phyloP scores from a whole-genome alignment of 2,797 vertebrate genomes.

The Hydrocynus forskahlii region DNA sequence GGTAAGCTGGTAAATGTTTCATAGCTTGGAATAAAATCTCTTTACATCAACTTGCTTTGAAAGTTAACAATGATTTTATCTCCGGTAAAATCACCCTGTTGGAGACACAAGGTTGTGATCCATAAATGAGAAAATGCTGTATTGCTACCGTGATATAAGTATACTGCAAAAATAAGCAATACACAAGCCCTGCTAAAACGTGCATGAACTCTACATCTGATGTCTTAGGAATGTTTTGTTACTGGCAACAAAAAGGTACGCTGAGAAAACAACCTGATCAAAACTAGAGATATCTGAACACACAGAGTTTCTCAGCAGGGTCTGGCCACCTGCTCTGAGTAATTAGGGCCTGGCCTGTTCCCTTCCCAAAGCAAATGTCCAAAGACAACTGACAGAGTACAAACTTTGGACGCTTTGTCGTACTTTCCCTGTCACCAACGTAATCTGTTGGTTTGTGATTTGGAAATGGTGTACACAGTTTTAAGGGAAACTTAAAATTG shows the following conservation, averaged over 20 bases:
- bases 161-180: background rate
- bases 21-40: too few species aligned
- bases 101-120: too few species aligned
- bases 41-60: too few species aligned
- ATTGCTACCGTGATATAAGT: background rate
- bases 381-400: background rate
- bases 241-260: background rate
- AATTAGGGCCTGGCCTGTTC: constrained; percentile 5
- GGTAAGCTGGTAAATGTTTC: too few species aligned
- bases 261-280: constrained; percentile 4
- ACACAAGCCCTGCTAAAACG: too few species aligned
- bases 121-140: background rate
- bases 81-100: too few species aligned
- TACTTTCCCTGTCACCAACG: background rate
- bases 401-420: background rate
- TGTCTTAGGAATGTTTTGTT: background rate
- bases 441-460: background rate
- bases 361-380: background rate
- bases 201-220: background rate
- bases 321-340: background rate
- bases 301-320: background rate
- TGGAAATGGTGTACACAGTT: background rate
- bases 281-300: background rate
- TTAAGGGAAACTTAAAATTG: background rate
- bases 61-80: too few species aligned